Conservation (phyloP, 2,888 invertebrate species). For the Notocelia uddmanniana region DNA sequence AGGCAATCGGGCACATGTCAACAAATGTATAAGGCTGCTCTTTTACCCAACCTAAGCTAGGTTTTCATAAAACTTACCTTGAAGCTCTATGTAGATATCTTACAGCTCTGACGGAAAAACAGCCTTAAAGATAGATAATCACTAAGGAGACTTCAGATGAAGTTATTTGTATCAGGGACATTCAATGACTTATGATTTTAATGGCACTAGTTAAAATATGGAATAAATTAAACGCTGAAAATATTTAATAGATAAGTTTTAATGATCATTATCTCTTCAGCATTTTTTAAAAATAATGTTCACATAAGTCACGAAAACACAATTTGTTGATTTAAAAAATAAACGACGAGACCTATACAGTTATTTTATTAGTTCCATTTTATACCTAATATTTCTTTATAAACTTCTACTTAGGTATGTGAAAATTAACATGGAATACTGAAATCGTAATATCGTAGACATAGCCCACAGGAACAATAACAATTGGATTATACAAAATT, state of each 20-base stretch:
- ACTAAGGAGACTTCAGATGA: no score
- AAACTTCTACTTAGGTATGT: conserved; percentile 64
- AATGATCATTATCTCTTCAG: conserved; percentile 82
- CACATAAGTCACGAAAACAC: conserved; percentile 77
- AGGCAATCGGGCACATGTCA: no score
- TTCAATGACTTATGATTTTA: not conserved
- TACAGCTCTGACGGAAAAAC: no score
- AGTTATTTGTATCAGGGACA: no score
- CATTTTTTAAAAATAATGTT: conserved; percentile 79
- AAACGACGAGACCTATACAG: conserved; percentile 68
- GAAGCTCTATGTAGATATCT: no score
- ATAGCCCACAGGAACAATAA: conserved; percentile 71
- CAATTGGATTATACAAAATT: conserved; percentile 74
- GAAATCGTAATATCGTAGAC: conserved; percentile 66
- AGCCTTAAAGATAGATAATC: no score
- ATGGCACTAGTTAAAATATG: conserved; percentile 3
- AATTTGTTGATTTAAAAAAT: conserved; percentile 65
- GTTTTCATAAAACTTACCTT: no score
- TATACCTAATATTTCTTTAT: conserved; percentile 68
- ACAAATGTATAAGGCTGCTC: no score
- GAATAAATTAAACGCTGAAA: conserved; percentile 55
- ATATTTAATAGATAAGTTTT: conserved; percentile 81
- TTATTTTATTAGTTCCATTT: conserved; percentile 64
- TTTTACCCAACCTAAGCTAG: no score
- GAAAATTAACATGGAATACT: conserved; percentile 74